Evolutionary conservation across 2,113 vertebrate species (phyloP).

Genomic region (Microcebus ravelobensis): DNA sequence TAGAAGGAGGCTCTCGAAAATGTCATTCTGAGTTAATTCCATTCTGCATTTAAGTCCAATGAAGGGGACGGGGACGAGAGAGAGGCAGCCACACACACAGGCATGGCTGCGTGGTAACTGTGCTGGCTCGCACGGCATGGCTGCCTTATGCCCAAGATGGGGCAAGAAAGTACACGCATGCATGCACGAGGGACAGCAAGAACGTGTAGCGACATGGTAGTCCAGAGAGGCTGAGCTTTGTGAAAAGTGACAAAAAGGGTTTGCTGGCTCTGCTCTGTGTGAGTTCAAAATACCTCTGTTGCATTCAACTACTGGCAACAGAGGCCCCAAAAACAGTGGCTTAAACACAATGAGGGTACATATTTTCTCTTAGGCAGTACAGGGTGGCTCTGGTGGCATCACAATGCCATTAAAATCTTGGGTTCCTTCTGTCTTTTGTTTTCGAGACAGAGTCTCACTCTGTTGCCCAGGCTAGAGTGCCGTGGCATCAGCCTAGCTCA

Average conservation of each 20-base stretch:
- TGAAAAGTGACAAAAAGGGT: not conserved
- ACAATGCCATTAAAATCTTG: too few species aligned
- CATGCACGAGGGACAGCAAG: rapidly evolving
- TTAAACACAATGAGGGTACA: not conserved
- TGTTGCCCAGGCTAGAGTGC: too few species aligned
- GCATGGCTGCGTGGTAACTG: rapidly evolving
- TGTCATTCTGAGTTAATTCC: not conserved
- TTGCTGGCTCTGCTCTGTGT: not conserved
- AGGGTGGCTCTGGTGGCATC: not conserved
- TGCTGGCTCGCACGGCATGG: not conserved
- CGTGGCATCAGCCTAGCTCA: too few species aligned
- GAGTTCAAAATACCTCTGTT: not conserved
- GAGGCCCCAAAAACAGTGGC: not conserved
- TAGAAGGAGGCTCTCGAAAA: not conserved
- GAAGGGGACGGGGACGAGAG: not conserved
- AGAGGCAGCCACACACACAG: not conserved
- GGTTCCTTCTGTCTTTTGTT: not conserved
- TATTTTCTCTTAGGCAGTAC: not conserved
- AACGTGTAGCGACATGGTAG: not conserved
- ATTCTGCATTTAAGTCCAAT: not conserved
- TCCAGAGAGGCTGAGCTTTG: not conserved
- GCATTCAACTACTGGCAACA: not conserved
- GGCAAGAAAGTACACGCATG: not conserved
- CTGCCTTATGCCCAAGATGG: not conserved
- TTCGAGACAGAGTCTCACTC: too few species aligned